Conservation (phyloP, 1,140 invertebrate genomes). For the Hyles vespertilio region DNA sequence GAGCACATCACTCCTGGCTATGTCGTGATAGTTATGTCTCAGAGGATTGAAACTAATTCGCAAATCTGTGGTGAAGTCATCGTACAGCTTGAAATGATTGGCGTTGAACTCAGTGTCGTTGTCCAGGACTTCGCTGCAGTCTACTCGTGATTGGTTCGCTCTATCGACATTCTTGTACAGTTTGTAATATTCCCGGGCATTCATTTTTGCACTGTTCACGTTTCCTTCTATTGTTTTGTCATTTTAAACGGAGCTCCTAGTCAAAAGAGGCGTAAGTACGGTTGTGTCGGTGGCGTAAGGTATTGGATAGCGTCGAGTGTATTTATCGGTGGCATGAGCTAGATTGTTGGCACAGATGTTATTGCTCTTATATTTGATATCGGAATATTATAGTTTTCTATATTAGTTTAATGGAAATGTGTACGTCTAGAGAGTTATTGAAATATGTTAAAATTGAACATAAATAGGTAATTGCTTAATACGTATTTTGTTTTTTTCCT, state of each 20-base stretch:
- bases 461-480: too few relatives aligned
- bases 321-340: too few relatives aligned
- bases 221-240: conserved; percentile 1
- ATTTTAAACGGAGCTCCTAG: conserved; percentile 4
- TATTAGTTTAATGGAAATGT: too few relatives aligned
- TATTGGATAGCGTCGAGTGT: conserved; percentile 30
- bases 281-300: conserved; percentile 16
- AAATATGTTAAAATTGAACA: too few relatives aligned
- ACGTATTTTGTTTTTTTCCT: too few relatives aligned
- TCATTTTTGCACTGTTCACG: conserved; percentile 44
- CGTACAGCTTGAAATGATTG: conserved; percentile 66
- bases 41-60: conserved; percentile 57
- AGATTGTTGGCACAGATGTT: too few relatives aligned
- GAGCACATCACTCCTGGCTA: conserved; percentile 39
- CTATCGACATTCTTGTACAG: conserved; percentile 50
- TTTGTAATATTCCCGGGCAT: conserved; percentile 60
- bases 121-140: conserved; percentile 46
- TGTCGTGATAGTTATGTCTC: conserved; percentile 49
- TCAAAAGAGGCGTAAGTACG: background rate
- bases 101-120: conserved; percentile 69
- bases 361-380: too few relatives aligned
- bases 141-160: conserved; percentile 28
- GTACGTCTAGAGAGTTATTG: too few relatives aligned
- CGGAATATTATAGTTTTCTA: too few relatives aligned
- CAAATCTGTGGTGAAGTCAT: conserved; percentile 62